These are phyloP conservation scores for Brachionus paranguensis DNA, from an alignment of 1,140 invertebrate species.

Conservation along the genomic window DNA sequence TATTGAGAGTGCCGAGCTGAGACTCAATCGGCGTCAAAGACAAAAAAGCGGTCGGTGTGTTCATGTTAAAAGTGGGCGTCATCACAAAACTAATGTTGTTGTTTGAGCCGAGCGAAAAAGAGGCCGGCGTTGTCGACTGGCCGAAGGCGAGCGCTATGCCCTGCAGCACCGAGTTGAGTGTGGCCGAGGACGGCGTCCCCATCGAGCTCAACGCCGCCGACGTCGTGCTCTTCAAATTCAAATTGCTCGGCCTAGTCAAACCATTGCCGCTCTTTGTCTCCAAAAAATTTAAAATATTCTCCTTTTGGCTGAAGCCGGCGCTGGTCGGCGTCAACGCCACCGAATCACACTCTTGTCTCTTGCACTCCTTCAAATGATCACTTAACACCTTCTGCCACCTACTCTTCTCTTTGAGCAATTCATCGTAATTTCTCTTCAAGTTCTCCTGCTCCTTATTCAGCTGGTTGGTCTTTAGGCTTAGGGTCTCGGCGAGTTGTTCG, in stretches of 20 bases:
- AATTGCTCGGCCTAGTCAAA: background rate
- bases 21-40: background rate
- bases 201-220: background rate
- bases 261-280: background rate
- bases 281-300: background rate
- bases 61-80: background rate
- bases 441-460: background rate
- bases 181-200: background rate
- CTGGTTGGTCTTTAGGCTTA: background rate
- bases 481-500: background rate
- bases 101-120: background rate
- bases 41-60: background rate
- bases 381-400: background rate
- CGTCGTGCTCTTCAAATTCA: background rate
- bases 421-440: background rate
- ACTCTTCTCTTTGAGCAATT: background rate
- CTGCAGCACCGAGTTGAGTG: background rate
- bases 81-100: constrained; percentile 26
- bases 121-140: background rate
- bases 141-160: background rate
- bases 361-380: background rate
- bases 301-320: background rate
- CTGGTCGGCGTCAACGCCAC: background rate
- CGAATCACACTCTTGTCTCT: background rate
- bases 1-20: background rate